Evolutionary conservation across 35 echinoderm and acorn worm genomes (phyloP).

Genomic region (Chiridota heheva): DNA sequence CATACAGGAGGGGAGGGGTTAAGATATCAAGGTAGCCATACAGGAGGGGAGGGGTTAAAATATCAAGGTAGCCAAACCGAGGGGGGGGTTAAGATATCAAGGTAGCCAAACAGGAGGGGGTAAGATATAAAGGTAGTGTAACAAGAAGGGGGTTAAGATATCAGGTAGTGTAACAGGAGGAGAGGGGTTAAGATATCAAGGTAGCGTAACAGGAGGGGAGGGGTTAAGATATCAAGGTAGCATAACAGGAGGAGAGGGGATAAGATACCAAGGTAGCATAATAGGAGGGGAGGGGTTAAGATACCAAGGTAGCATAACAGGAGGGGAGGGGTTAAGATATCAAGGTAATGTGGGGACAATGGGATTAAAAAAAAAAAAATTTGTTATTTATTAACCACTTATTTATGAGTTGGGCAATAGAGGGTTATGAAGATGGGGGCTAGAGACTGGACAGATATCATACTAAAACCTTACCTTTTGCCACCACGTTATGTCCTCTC

Average conservation of each 20-base stretch:
- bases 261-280: background rate
- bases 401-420: background rate
- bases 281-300: background rate
- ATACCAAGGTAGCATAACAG: background rate
- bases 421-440: background rate
- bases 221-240: too few relatives aligned
- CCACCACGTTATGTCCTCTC: background rate
- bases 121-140: background rate
- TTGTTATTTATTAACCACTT: background rate
- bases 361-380: background rate
- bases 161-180: background rate
- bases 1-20: too few relatives aligned
- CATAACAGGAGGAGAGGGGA: background rate
- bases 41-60: too few relatives aligned
- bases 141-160: background rate
- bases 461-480: conserved; percentile 1
- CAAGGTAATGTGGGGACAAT: too few relatives aligned
- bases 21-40: too few relatives aligned
- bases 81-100: too few relatives aligned
- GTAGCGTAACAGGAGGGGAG: too few relatives aligned
- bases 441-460: background rate
- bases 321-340: too few relatives aligned
- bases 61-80: too few relatives aligned
- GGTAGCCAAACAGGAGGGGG: background rate
- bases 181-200: background rate